Evolutionary conservation across 1,140 invertebrate species (phyloP).

Genomic region (Atta colombica): DNA sequence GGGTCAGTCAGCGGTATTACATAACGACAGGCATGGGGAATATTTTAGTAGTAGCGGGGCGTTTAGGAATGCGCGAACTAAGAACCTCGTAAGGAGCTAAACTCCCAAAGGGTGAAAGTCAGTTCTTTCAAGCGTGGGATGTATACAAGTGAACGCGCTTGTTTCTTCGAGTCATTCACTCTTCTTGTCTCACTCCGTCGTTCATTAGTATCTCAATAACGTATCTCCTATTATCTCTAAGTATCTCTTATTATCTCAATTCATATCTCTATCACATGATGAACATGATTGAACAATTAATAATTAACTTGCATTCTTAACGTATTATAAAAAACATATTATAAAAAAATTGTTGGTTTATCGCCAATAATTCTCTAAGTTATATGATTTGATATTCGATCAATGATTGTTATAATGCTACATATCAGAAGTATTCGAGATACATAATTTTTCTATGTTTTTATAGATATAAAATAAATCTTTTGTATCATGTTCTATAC

Average conservation of each 20-base stretch:
- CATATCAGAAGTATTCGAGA: background rate
- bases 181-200: background rate
- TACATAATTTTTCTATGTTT: background rate
- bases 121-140: constrained; percentile 55
- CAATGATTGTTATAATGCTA: background rate
- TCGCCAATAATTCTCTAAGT: background rate
- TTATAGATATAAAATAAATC: background rate
- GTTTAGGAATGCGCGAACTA: constrained; percentile 44
- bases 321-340: constrained; percentile 13
- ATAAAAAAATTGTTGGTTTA: constrained; percentile 9
- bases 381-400: background rate
- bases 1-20: constrained; percentile 40
- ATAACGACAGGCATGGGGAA: constrained; percentile 30
- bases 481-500: background rate
- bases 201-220: constrained; percentile 35
- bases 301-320: constrained; percentile 10
- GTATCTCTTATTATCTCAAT: constrained; percentile 12
- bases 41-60: constrained; percentile 31
- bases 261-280: background rate
- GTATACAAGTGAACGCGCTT: constrained; percentile 19
- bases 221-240: background rate
- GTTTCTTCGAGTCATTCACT: constrained; percentile 51
- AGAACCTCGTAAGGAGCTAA: constrained; percentile 46
- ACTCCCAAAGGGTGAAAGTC: constrained; percentile 55
- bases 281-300: constrained; percentile 27